Evolutionary conservation across 2,888 invertebrate genomes (phyloP), one percentile per base, ranked within the genome.

Genomic region (Dioctria rufipes): DNA sequence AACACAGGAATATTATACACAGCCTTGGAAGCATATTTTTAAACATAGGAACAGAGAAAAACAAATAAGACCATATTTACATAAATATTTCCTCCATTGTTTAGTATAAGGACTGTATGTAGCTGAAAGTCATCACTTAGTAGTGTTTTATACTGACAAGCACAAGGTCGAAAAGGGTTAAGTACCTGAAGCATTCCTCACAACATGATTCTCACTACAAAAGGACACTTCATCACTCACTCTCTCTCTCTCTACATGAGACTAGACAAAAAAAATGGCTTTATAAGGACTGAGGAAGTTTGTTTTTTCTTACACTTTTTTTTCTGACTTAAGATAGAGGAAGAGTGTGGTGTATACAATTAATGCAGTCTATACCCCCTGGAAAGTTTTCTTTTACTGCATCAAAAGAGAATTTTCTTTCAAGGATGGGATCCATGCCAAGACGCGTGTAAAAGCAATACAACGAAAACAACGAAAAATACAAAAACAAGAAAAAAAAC

Each of bases 91-190:
- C 51, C 11, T 51, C 11, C 11, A 9, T 11, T 11, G 11, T 51
- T 51, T 51, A 11, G n/a, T 11, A 51, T 51, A 9, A 9, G 51
- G 11, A 51, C 2, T 51, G 51, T 9, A 9, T 6, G 8, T 9
- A 51, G 51, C 11, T 51, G 6, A 51, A 51, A 51, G 51, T 25
- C 11, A 51, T 11, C 51, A 51, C 51, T 51, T 51, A 51, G 51
- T 51, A 9, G 8, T 51, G 6, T 51, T 51, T 51, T 51, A 51
- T 6, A 51, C 11, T 9, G 11, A 51, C 11, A 9, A 51, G 8
- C 11, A 51, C 51, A 51, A 51, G 51, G 51, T 51, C 51, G 11
- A 51, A 51, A 51, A 51, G 51, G 51, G 51, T 51, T 51, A 51
- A 51, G 51, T 51, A 51, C 51, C 51, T 51, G 51, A 51, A 51